These are phyloP conservation scores for Lutraria lutraria DNA, from an alignment of 2,888 invertebrate genomes.

Conservation along the genomic window DNA sequence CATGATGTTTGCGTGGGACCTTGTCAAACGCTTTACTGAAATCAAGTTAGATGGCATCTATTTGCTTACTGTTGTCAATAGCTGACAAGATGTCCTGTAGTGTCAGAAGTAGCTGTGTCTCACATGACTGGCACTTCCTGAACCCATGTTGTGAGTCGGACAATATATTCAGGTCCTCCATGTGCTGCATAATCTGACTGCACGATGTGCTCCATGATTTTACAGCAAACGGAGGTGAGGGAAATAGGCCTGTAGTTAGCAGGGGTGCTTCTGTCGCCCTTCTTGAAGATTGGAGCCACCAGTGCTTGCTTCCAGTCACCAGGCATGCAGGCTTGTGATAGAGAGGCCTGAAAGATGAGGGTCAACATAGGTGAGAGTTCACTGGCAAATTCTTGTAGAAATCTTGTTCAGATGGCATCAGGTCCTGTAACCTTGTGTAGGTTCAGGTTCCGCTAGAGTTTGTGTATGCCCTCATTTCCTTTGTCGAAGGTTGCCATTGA, in stretches of 20 bases:
- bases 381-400: no score
- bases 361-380: no score
- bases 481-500: no score
- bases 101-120: no score
- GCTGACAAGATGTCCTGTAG: background rate
- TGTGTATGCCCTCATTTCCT: no score
- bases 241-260: background rate
- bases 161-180: background rate
- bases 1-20: background rate
- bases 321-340: no score
- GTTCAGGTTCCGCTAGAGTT: no score
- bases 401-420: no score
- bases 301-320: no score
- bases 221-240: background rate
- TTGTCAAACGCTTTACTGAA: background rate
- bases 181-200: background rate
- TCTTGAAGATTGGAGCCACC: background rate
- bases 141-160: background rate
- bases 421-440: no score
- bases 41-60: background rate
- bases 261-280: background rate
- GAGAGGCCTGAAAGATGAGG: no score
- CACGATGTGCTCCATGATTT: background rate
- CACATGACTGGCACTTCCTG: background rate
- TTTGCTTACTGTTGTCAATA: background rate